These are phyloP conservation scores for Accipiter cooperii DNA, from an alignment of 2,113 vertebrate genomes.

Conservation along the genomic window DNA sequence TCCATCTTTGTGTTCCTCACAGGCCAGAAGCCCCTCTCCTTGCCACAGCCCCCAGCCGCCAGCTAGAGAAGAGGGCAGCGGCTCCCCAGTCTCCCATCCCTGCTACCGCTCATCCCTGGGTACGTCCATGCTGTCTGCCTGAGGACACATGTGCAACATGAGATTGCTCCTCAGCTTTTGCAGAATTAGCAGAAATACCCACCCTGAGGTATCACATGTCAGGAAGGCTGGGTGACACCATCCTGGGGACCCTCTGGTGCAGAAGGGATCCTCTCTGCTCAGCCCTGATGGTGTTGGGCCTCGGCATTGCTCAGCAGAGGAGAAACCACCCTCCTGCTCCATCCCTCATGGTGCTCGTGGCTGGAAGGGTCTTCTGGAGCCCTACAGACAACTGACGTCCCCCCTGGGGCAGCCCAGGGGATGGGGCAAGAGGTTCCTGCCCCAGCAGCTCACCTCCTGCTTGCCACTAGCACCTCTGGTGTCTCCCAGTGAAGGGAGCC, in stretches of 20 bases:
- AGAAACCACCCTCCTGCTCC: not conserved
- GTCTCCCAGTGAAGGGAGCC: not conserved
- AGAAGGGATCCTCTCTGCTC: not conserved
- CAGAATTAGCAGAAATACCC: not conserved
- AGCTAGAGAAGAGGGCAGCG: not conserved
- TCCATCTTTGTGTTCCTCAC: not conserved
- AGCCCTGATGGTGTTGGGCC: not conserved
- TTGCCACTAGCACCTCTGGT: not conserved
- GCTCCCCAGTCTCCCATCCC: not conserved
- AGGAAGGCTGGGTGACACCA: not conserved
- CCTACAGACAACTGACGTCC: not conserved
- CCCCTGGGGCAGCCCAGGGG: not conserved
- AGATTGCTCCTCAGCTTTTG: not conserved
- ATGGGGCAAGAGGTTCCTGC: not conserved
- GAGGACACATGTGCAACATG: rapidly evolving
- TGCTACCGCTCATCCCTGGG: not conserved
- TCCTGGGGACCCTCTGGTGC: not conserved
- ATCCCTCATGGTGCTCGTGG: rapidly evolving
- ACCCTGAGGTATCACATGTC: not conserved
- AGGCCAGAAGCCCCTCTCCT: not conserved
- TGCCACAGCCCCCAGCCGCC: not conserved
- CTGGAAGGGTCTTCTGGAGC: not conserved
- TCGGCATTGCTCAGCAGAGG: not conserved
- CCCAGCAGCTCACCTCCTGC: not conserved
- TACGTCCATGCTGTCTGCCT: not conserved